A percentile compares a stretch with the other conserved stretches of the same genome.
Conservation (phyloP, 2,797 vertebrate genomes). For the Denticeps clupeoides region DNA sequence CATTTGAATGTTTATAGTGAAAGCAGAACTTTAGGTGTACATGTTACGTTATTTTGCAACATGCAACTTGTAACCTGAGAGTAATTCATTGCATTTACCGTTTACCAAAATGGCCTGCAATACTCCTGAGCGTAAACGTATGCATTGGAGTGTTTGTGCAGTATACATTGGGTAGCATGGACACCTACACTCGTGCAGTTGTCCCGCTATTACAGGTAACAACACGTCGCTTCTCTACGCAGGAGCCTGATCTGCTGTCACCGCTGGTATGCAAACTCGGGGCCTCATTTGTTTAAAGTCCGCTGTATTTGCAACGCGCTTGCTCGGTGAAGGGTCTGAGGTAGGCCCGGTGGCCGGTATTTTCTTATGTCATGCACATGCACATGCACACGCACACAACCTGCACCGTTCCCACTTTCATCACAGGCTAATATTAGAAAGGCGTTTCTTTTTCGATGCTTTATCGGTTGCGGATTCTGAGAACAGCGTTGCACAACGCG, state of each 20-base stretch:
- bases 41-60: neutral
- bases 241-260: neutral
- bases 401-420: neutral
- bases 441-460: too few relatives aligned
- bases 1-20: slow-evolving; percentile 3
- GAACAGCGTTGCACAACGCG: too few relatives aligned
- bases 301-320: slow-evolving; percentile 22
- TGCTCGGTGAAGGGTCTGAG: neutral
- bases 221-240: neutral
- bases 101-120: neutral
- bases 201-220: neutral
- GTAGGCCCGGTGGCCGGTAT: neutral
- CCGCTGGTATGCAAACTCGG: slow-evolving; percentile 25
- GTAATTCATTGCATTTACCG: neutral
- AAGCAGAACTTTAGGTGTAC: neutral
- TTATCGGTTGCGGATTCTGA: too few relatives aligned
- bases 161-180: too few relatives aligned
- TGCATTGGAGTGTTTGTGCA: too few relatives aligned
- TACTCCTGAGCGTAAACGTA: too few relatives aligned
- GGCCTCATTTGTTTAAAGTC: slow-evolving; percentile 26
- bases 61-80: too few relatives aligned
- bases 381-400: neutral
- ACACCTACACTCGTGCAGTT: too few relatives aligned
- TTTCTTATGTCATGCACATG: neutral
- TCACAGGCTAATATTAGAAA: neutral